A percentile compares a stretch with the other conserved stretches of the same genome.
Conservation (phyloP, 2,888 invertebrate genomes). For the Salpingus planirostris region DNA sequence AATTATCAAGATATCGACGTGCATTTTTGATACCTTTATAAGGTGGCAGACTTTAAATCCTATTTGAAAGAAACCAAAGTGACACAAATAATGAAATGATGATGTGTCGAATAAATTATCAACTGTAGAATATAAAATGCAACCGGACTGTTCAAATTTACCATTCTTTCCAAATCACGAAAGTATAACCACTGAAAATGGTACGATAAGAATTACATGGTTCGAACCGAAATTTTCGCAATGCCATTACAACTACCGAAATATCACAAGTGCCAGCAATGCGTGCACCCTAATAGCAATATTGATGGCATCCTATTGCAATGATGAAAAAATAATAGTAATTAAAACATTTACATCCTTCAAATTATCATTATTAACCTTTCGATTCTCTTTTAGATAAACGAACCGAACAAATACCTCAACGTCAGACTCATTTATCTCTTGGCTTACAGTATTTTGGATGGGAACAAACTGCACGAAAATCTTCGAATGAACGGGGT, state of each 20-base stretch:
- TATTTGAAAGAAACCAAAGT: too few species aligned
- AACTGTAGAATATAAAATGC: conserved; percentile 10
- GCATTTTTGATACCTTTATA: too few species aligned
- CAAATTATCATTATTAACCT: neutral
- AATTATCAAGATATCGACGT: too few species aligned
- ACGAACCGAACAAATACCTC: conserved; percentile 21
- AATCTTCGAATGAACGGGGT: conserved; percentile 39
- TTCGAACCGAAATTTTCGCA: conserved; percentile 52
- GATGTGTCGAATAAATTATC: conserved; percentile 13
- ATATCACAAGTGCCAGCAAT: conserved; percentile 45
- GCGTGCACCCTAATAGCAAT: conserved; percentile 55
- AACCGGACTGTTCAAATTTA: conserved; percentile 16
- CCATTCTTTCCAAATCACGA: conserved; percentile 39
- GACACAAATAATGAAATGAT: too few species aligned
- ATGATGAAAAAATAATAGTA: conserved; percentile 31
- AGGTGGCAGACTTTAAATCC: too few species aligned
- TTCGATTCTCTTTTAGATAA: conserved; percentile 23
- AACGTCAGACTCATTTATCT: conserved; percentile 38
- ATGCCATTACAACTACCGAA: conserved; percentile 46
- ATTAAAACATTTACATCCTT: conserved; percentile 6
- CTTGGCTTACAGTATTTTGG: conserved; percentile 48
- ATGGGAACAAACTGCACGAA: conserved; percentile 50
- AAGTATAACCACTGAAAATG: conserved; percentile 26
- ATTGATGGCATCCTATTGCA: conserved; percentile 45
- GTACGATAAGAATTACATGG: conserved; percentile 41